phyloP scores from a whole-genome alignment of 2,888 invertebrate species.

The Cephus nigrinus region DNA sequence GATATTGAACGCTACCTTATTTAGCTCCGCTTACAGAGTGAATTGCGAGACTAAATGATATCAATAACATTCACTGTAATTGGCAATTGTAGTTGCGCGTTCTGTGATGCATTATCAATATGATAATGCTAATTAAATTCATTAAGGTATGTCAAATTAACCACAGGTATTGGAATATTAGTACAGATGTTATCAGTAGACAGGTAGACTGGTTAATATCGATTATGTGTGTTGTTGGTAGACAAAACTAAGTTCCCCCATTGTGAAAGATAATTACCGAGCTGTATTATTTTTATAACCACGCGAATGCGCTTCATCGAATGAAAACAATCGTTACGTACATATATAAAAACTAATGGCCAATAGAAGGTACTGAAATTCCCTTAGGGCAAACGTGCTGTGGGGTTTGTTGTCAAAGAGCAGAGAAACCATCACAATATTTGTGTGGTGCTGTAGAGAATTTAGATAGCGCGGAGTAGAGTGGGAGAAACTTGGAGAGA shows the following conservation, averaged over 20 bases:
- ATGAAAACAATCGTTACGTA: background rate
- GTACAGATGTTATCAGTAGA: background rate
- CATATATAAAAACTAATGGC: background rate
- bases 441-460: constrained; percentile 1
- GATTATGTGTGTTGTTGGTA: background rate
- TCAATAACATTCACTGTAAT: background rate
- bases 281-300: constrained; percentile 2
- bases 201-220: background rate
- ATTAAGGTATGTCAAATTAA: background rate
- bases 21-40: background rate
- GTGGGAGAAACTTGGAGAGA: constrained; percentile 1
- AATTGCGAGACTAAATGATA: background rate
- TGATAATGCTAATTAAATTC: background rate
- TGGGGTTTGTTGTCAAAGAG: background rate
- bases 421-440: background rate
- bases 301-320: background rate
- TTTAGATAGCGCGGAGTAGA: background rate
- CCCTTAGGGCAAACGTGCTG: background rate
- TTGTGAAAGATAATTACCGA: background rate
- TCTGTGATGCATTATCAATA: background rate
- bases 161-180: background rate
- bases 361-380: background rate
- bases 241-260: background rate
- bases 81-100: background rate
- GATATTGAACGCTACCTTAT: background rate